A percentile compares a stretch with the other conserved stretches of the same genome.
Conservation (phyloP, 2,113 vertebrate genomes). For the Solenodon paradoxus region DNA sequence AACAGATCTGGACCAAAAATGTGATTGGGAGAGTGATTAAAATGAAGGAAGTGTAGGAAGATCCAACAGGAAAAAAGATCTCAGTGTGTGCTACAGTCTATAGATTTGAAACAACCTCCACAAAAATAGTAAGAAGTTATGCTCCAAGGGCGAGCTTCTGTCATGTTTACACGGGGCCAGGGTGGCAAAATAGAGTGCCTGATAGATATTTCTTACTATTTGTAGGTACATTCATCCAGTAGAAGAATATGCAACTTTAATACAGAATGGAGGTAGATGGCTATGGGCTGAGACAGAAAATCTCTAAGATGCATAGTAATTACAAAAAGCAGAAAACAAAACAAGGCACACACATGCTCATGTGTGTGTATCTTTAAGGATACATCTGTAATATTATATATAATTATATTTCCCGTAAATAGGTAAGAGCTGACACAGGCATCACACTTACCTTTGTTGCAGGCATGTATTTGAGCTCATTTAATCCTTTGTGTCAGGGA, state of each 20-base stretch:
- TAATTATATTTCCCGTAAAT: background rate
- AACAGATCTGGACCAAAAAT: background rate
- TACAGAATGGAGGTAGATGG: background rate
- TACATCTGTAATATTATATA: background rate
- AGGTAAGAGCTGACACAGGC: background rate
- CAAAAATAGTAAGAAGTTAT: background rate
- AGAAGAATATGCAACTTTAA: background rate
- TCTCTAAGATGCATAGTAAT: background rate
- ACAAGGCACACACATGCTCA: too few species aligned
- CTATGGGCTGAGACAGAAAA: background rate
- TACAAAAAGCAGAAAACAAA: too few species aligned
- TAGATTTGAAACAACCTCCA: background rate
- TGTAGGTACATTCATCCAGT: background rate
- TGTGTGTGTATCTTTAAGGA: background rate
- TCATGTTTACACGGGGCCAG: background rate
- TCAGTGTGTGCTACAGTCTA: background rate
- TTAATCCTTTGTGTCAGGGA: background rate
- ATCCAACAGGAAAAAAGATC: background rate
- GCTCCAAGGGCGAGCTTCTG: background rate
- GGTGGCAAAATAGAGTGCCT: background rate
- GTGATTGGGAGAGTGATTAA: background rate
- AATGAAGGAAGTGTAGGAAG: background rate
- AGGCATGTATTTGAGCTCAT: background rate
- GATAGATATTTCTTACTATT: background rate
- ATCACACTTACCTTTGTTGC: background rate